phyloP scores from a whole-genome alignment of 2,113 vertebrate species.

The Saiga tatarica region DNA sequence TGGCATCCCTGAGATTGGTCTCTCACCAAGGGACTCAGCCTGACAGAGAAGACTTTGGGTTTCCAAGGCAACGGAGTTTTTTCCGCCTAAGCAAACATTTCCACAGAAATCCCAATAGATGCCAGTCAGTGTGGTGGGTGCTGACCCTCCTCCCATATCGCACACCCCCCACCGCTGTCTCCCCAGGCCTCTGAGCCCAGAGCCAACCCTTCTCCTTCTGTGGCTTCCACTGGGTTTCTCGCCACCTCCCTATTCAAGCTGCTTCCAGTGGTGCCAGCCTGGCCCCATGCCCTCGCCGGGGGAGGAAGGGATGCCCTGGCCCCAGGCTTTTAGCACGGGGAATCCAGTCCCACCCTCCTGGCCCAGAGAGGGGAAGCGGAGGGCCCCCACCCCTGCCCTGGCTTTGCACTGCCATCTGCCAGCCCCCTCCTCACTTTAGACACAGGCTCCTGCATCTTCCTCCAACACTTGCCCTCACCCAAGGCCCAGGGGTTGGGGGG shows the following conservation, averaged over 20 bases:
- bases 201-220: not conserved
- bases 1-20: not conserved
- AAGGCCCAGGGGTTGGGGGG: not conserved
- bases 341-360: not conserved
- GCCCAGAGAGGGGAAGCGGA: not conserved
- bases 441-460: accelerated
- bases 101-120: not conserved
- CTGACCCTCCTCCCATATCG: not conserved
- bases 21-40: not conserved
- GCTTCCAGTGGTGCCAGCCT: accelerated
- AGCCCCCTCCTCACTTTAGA: too few species aligned
- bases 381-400: not conserved
- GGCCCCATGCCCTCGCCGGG: accelerated
- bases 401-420: not conserved
- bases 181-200: not conserved
- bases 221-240: not conserved
- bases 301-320: not conserved
- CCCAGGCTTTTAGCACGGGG: not conserved
- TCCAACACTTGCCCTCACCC: not conserved
- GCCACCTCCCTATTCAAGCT: accelerated
- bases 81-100: not conserved
- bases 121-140: accelerated
- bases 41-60: not conserved
- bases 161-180: accelerated
- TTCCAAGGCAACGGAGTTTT: slow-evolving; percentile 22